These are phyloP conservation scores for Beroe ovata DNA, from an alignment of 37 sponge, comb jelly and placozoan species.

Conservation along the genomic window DNA sequence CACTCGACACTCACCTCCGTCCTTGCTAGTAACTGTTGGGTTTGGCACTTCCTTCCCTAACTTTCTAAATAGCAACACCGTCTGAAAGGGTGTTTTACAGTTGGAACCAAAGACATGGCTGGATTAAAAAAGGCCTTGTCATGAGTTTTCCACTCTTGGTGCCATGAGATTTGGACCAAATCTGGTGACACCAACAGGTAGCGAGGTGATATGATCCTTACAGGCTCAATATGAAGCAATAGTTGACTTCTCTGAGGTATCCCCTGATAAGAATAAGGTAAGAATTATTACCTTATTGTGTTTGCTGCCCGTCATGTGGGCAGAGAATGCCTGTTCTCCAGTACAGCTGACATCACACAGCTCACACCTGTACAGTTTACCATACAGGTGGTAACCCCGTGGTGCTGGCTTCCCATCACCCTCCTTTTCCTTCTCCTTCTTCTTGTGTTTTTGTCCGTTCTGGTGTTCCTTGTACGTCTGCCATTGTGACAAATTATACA, in stretches of 20 bases:
- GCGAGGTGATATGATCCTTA: too few species aligned
- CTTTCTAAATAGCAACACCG: constrained; percentile 32
- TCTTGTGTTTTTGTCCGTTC: constrained; percentile 67
- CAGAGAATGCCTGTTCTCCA: constrained; percentile 45
- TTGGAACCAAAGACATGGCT: too few species aligned
- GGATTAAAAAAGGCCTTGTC: too few species aligned
- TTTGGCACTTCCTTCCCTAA: constrained; percentile 43
- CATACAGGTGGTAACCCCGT: constrained; percentile 30
- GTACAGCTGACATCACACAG: constrained; percentile 56
- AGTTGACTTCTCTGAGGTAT: too few species aligned
- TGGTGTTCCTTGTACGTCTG: constrained; percentile 58
- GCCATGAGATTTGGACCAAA: too few species aligned
- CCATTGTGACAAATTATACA: too few species aligned
- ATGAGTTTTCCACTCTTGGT: too few species aligned
- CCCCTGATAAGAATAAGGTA: too few species aligned
- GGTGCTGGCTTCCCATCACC: background rate
- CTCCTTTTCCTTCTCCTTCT: constrained; percentile 62
- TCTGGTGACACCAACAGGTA: too few species aligned
- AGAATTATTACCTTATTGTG: constrained; percentile 60
- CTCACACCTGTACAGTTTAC: constrained; percentile 57
- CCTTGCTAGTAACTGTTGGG: constrained; percentile 1
- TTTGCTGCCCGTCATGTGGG: constrained; percentile 59
- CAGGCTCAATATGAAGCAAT: too few species aligned
- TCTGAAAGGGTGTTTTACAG: too few species aligned
- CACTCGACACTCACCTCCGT: constrained; percentile 63